Evolutionary conservation across 2,113 vertebrate species (phyloP).

Genomic region (Lagopus leucura): DNA sequence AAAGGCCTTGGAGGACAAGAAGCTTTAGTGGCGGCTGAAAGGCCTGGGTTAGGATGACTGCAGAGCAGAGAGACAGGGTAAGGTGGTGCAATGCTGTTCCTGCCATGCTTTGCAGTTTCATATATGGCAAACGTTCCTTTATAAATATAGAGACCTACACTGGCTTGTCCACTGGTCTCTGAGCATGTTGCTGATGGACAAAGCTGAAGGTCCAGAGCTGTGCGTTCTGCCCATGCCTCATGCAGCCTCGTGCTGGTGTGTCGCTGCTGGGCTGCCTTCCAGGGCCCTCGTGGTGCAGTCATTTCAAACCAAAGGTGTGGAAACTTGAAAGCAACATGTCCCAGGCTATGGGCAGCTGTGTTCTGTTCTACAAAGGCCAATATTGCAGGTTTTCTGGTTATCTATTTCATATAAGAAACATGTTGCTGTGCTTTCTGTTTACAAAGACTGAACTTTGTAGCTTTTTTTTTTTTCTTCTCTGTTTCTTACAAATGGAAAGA

Average conservation of each 20-base stretch:
- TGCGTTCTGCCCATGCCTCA: neutral
- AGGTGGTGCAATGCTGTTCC: neutral
- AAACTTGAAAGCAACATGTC: neutral
- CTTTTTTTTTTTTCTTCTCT: neutral
- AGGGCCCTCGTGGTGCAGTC: neutral
- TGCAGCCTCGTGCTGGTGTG: neutral
- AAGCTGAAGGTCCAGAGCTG: neutral
- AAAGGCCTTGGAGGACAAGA: neutral
- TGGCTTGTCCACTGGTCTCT: neutral
- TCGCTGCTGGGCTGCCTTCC: neutral
- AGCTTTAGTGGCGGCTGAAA: neutral
- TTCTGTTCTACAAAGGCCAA: neutral
- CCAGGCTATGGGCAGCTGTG: neutral
- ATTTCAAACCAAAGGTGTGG: neutral
- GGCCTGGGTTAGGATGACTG: neutral
- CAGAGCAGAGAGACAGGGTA: neutral
- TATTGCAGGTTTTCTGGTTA: neutral
- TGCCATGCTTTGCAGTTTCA: neutral
- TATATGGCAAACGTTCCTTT: fast-evolving
- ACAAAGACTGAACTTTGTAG: neutral
- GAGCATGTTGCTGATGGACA: neutral
- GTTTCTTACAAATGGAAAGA: neutral
- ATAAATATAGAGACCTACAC: neutral
- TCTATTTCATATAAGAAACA: neutral
- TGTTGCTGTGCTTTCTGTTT: neutral